Conservation (phyloP, 1,140 invertebrate genomes). For the Panulirus ornatus region DNA sequence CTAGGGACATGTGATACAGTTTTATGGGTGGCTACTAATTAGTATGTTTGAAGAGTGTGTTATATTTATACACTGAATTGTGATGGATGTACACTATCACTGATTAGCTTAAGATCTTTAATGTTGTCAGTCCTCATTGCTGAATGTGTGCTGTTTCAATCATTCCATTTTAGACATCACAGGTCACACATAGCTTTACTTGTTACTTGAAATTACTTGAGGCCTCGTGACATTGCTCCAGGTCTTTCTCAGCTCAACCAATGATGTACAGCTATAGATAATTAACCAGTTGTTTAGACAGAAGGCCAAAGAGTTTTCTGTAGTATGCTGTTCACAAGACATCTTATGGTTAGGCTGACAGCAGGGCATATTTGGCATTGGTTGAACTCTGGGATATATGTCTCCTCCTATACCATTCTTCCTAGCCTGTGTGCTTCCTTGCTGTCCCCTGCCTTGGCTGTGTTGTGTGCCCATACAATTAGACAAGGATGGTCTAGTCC, state of each 20-base stretch:
- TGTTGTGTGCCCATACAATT: constrained; percentile 12
- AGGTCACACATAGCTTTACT: constrained; percentile 63
- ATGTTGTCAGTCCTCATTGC: constrained; percentile 64
- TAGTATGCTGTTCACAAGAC: constrained; percentile 35
- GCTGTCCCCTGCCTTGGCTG: constrained; percentile 43
- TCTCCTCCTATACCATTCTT: constrained; percentile 42
- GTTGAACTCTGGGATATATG: constrained; percentile 42
- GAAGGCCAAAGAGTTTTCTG: constrained; percentile 39
- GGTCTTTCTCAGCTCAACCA: constrained; percentile 59
- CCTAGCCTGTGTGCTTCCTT: constrained; percentile 33
- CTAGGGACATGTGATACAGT: constrained; percentile 51
- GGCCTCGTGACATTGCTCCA: constrained; percentile 29
- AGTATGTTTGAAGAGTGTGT: constrained; percentile 45
- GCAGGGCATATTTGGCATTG: constrained; percentile 12
- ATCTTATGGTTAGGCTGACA: constrained; percentile 4
- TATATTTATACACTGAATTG: constrained; percentile 66
- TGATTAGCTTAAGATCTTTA: constrained; percentile 48
- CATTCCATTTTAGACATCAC: constrained; percentile 70
- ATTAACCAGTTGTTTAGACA: neutral
- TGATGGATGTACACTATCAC: constrained; percentile 42
- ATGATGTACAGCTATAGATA: constrained; percentile 65
- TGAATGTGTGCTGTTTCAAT: constrained; percentile 69
- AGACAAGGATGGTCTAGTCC: constrained; percentile 59
- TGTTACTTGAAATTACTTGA: constrained; percentile 41
- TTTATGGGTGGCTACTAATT: constrained; percentile 28